Evolutionary conservation across 2,797 vertebrate species (phyloP), one percentile per base, ranked within the genome.

Genomic region (Cyprinella venusta): DNA sequence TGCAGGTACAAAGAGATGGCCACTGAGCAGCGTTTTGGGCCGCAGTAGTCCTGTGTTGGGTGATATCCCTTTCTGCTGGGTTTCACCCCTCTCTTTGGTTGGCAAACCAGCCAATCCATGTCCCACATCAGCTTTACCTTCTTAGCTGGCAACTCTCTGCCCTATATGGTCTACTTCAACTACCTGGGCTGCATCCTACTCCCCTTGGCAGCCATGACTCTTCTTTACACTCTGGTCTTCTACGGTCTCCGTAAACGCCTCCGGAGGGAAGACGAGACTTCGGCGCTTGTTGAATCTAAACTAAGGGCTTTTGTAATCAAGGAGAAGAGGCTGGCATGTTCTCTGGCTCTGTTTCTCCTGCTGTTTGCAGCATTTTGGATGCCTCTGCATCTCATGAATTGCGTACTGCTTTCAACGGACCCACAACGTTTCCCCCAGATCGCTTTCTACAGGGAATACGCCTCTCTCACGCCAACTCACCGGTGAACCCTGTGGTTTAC

Each of bases 401-500:
- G 91, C 2, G 0, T 96, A 2, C 13, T 0, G 9, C 93, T 95
- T 83, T 96, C 68, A 50, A 86, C 91, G 83, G 85, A 94, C 93
- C 0, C 97, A 95, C 84, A 12, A 0, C 0, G 2, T 0, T 84
- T 95, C 5, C 78, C 94, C 0, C 0, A 0, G 0, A 0, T 0
- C 0, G 52, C 89, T 7, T 12, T 95, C 0, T 86, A 92, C 38
- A 1, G 19, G 95, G 92, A 70, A 97, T 98, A 81, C 76, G 97
- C 74, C 88, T 98, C 8, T 95, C 95, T 75, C 97, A 98, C 0
- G 93, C 93, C 18, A 97, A 97, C 75, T 98, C 97, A n/a, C 95
- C 95, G 50, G 92, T 97, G 87, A 98, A 98, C 86, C 96, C 97
- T 9, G 82, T 98, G 2, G 83, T 98, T 74, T 98, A 98, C 1